These are phyloP conservation scores for Phthorimaea operculella DNA, from an alignment of 1,140 invertebrate species.

Conservation along the genomic window DNA sequence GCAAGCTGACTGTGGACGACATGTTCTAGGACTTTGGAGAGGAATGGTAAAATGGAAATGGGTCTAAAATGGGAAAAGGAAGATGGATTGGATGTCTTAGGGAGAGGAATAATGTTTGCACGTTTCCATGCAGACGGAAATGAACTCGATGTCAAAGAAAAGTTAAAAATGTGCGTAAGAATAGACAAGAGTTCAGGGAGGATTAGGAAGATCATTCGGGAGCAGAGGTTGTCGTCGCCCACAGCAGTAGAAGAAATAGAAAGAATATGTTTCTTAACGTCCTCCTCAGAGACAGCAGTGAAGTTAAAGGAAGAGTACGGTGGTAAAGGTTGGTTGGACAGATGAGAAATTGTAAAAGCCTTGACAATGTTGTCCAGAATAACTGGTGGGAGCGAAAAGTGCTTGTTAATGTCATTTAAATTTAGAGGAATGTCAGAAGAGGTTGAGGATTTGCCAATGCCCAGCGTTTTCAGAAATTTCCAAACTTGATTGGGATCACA, in stretches of 20 bases:
- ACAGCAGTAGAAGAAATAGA: constrained; percentile 3
- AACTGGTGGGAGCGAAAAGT: not conserved
- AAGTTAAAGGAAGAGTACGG: not conserved
- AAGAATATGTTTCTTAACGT: not conserved
- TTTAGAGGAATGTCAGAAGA: not conserved
- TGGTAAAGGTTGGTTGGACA: not conserved
- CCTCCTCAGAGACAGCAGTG: not conserved
- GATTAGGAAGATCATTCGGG: not conserved
- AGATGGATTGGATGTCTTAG: not conserved
- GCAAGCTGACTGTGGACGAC: too few relatives aligned
- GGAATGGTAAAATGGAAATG: too few relatives aligned
- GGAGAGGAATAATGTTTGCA: not conserved
- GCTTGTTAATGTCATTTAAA: not conserved
- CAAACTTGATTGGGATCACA: not conserved
- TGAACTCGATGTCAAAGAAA: not conserved
- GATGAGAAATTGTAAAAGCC: not conserved
- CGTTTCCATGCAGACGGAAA: not conserved
- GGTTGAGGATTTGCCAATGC: too few relatives aligned
- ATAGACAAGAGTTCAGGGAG: not conserved
- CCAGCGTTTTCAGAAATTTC: too few relatives aligned
- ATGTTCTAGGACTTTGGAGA: too few relatives aligned
- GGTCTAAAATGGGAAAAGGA: constrained; percentile 1
- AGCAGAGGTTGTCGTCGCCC: not conserved
- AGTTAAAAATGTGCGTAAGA: not conserved
- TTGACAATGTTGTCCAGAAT: not conserved